Evolutionary conservation across 2,888 invertebrate genomes (phyloP).

Genomic region (Sericinus montela): DNA sequence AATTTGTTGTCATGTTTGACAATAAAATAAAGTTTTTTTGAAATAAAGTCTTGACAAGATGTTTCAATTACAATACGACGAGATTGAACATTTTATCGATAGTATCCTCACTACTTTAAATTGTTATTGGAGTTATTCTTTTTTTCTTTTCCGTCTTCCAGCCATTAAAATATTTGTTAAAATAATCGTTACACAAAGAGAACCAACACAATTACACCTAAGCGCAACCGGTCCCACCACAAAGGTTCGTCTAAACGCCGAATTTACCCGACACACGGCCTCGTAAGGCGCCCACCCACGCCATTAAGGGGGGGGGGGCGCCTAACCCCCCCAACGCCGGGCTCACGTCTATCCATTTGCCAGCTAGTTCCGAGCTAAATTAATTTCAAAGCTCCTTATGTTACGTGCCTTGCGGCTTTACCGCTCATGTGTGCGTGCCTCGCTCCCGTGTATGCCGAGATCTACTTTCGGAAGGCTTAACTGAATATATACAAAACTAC

Average conservation of each 20-base stretch:
- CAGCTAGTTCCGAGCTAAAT: constrained; percentile 80
- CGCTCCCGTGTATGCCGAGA: constrained; percentile 35
- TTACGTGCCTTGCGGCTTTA: constrained; percentile 79
- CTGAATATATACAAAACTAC: constrained; percentile 46
- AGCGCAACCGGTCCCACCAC: constrained; percentile 65
- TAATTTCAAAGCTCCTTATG: constrained; percentile 80
- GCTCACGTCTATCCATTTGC: constrained; percentile 80
- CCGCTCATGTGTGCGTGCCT: constrained; percentile 54
- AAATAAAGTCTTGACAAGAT: too few relatives aligned
- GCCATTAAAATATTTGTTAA: neutral
- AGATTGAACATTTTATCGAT: too few relatives aligned
- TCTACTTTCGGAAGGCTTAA: constrained; percentile 74
- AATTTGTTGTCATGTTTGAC: too few relatives aligned
- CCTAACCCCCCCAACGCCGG: constrained; percentile 44
- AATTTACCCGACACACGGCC: constrained; percentile 62
- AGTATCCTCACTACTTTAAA: too few relatives aligned
- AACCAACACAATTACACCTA: constrained; percentile 63
- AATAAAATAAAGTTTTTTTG: too few relatives aligned
- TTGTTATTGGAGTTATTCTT: too few relatives aligned
- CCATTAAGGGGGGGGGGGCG: constrained; percentile 32
- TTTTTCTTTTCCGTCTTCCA: too few relatives aligned
- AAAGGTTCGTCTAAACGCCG: constrained; percentile 75
- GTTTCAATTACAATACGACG: too few relatives aligned
- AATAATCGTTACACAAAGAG: constrained; percentile 22
- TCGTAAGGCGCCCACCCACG: constrained; percentile 30